Conservation (phyloP, 2,113 vertebrate genomes). For the Catagonus wagneri region DNA sequence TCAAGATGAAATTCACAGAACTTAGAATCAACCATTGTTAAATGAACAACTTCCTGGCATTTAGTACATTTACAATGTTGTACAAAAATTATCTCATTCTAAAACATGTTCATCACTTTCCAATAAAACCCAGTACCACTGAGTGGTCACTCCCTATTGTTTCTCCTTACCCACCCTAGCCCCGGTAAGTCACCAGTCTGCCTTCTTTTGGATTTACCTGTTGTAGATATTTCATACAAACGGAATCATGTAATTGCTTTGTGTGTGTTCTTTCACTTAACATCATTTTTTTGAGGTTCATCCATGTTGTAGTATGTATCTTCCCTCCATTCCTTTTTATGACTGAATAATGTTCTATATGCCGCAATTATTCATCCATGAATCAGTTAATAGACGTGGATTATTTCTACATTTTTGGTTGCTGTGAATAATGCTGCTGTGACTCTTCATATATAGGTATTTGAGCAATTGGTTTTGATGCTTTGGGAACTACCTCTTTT, state of each 20-base stretch:
- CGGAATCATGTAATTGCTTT: background rate
- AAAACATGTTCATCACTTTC: background rate
- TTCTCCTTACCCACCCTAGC: background rate
- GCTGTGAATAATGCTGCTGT: background rate
- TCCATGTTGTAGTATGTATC: background rate
- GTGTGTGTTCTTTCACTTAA: background rate
- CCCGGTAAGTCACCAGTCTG: background rate
- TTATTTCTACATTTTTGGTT: background rate
- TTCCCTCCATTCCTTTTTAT: background rate
- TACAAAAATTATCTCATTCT: background rate
- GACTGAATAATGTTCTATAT: background rate
- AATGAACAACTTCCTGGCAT: background rate
- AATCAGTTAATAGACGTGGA: rapidly evolving
- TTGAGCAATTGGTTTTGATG: background rate
- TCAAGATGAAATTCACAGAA: background rate
- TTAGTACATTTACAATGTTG: background rate
- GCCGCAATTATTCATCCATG: background rate
- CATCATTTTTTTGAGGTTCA: background rate
- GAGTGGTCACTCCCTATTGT: background rate
- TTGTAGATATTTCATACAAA: background rate
- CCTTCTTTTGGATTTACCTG: background rate
- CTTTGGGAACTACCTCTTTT: background rate
- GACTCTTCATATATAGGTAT: rapidly evolving
- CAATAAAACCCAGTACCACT: background rate
- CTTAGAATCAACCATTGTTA: background rate